Evolutionary conservation across 2,797 vertebrate genomes (phyloP).

Genomic region (Parauchenoglanis punctatus): DNA sequence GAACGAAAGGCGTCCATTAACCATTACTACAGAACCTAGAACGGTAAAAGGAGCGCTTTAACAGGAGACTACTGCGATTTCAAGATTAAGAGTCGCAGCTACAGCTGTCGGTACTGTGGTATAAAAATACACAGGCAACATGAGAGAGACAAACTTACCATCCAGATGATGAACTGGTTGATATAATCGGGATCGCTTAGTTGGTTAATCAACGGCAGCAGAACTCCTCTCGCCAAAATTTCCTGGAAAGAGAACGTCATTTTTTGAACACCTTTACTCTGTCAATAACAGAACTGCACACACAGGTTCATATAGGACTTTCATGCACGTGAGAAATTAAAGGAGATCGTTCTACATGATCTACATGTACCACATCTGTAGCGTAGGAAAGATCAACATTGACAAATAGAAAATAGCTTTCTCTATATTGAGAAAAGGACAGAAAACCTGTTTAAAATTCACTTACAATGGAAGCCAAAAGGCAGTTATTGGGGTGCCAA

Average conservation of each 20-base stretch:
- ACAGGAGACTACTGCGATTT: not conserved
- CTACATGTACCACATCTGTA: not conserved
- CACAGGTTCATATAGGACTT: not conserved
- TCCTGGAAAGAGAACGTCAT: conserved; percentile 76
- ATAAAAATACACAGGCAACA: not conserved
- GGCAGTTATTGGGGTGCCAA: not conserved
- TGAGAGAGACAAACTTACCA: conserved; percentile 79
- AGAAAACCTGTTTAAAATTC: not conserved
- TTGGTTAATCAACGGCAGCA: conserved; percentile 97
- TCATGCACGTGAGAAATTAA: not conserved
- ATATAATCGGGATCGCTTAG: conserved; percentile 99
- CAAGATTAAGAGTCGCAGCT: not conserved
- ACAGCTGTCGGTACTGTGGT: not conserved
- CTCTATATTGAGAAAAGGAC: not conserved
- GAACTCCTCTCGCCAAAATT: conserved; percentile 94
- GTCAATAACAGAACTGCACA: not conserved
- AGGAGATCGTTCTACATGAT: not conserved
- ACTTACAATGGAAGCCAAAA: not conserved
- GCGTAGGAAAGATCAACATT: not conserved
- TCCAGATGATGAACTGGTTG: conserved; percentile 99
- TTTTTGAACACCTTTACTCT: not conserved
- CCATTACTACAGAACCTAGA: not conserved
- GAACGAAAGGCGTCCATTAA: not conserved
- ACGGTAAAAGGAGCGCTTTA: not conserved
- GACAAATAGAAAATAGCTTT: not conserved